A percentile compares a stretch with the other conserved stretches of the same genome.
Evolutionary conservation across 2,888 invertebrate species (phyloP).

Genomic region (Drosophila cognata): DNA sequence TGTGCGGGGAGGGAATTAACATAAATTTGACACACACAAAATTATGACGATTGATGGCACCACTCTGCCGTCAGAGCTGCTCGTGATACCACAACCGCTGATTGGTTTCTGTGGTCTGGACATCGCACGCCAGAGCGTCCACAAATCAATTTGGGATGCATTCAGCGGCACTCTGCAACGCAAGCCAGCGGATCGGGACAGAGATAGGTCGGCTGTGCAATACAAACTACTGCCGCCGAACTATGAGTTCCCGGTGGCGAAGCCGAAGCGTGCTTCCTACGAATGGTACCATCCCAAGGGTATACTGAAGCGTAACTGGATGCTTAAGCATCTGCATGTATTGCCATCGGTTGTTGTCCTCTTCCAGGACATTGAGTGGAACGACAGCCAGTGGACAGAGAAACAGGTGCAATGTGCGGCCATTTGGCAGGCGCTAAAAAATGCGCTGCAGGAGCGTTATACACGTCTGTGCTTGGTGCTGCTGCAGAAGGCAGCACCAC

Average conservation of each 20-base stretch:
- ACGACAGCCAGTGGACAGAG: constrained; percentile 96
- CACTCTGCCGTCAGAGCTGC: constrained; percentile 93
- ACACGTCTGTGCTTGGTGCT: constrained; percentile 94
- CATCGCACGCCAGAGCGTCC: constrained; percentile 92
- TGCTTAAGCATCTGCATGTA: constrained; percentile 94
- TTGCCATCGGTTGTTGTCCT: constrained; percentile 97
- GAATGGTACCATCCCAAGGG: constrained; percentile 98
- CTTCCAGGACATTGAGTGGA: constrained; percentile 99
- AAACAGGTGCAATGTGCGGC: constrained; percentile 97
- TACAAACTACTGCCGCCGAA: constrained; percentile 93
- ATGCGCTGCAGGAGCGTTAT: constrained; percentile 84
- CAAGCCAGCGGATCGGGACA: constrained; percentile 87
- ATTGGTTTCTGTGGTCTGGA: constrained; percentile 96
- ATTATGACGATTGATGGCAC: constrained; percentile 87
- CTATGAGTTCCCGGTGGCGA: constrained; percentile 94
- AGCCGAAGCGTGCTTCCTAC: constrained; percentile 94
- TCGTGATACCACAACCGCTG: constrained; percentile 93
- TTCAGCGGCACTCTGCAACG: constrained; percentile 91
- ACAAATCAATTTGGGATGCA: constrained; percentile 97
- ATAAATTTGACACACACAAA: constrained; percentile 40
- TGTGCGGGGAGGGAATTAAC: constrained; percentile 26
- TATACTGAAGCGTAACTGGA: constrained; percentile 97
- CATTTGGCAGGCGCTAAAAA: constrained; percentile 92
- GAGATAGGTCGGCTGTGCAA: constrained; percentile 90
- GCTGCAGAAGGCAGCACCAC: constrained; percentile 93